Base-by-base conservation (phyloP, 2,888 invertebrate species). In the Slavum lentiscoides region DNA sequence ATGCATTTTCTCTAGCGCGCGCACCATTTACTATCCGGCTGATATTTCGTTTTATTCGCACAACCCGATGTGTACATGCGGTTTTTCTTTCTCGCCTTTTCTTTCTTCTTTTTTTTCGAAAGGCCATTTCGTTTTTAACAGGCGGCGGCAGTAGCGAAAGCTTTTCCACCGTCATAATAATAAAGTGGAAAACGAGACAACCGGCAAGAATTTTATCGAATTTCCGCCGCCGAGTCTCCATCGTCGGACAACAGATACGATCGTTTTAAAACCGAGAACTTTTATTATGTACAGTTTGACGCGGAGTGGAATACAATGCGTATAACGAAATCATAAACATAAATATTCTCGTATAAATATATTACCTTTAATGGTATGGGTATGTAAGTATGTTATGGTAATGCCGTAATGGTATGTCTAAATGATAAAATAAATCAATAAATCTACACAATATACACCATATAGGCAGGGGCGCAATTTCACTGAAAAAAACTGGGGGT, bases 21-120 rank as follows among this genome's bases (percentile, higher is more conserved):
- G 7, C 53, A 53, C 53, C 17, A 37, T 30, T 6, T 21, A 19
- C n/a, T 30, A 59, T 49, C 67, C 67, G 17, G 43, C 43, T 67
- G 75, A 75, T 67, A 58, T 58, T 75, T 75, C 67, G 75, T 75
- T 75, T 75, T 75, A 75, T 75, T 58, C 43, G 43, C 58, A 30
- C 67, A 67, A 68, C 59, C 66, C 67, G 8, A 23, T 19, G 58
- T 43, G 11, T 8, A n/a, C 23, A 58, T 37, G 23, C 30, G 30
- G 21, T 30, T 74, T 58, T 67, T 62, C 37, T 58, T 68, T 55
- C 37, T 64, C 19, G 21, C 17, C n/a, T 43, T 68, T 49, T 49
- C 49, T 49, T 15, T 68, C 21, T 15, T 68, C 21, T 49, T 37
- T 19, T 21, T 59, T 37, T n/a, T 37, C 76, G 21, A 61, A 69